Percentiles rank a stretch among this genome's conserved stretches.
Evolutionary conservation across 1,140 invertebrate species (phyloP).

Genomic region (Drosophila repleta): DNA sequence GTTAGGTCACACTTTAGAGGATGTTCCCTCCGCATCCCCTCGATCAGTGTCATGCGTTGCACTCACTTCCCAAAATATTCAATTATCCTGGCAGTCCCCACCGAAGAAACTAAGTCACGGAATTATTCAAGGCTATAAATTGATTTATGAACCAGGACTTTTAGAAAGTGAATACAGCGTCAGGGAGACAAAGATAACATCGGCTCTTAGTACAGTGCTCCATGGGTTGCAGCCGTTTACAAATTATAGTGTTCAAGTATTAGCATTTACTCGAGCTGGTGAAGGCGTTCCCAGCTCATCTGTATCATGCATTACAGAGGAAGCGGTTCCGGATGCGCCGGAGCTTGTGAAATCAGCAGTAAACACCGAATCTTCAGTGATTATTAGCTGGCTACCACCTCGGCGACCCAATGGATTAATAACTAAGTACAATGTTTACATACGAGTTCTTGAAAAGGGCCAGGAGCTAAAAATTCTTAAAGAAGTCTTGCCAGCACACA

Average conservation of each 20-base stretch:
- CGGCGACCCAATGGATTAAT: constrained; percentile 89
- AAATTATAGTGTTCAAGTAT: constrained; percentile 92
- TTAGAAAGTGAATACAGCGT: constrained; percentile 86
- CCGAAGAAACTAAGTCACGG: constrained; percentile 89
- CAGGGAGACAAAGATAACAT: constrained; percentile 86
- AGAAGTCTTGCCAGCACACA: constrained; percentile 83
- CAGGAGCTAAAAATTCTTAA: constrained; percentile 74
- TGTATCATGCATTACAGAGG: constrained; percentile 89
- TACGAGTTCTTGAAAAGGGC: constrained; percentile 85
- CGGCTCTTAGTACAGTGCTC: constrained; percentile 85
- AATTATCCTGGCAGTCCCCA: constrained; percentile 91
- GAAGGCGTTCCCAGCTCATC: constrained; percentile 89
- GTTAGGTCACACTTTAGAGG: constrained; percentile 90
- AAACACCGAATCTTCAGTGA: constrained; percentile 88
- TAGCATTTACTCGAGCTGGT: constrained; percentile 91
- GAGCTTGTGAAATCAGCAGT: constrained; percentile 90
- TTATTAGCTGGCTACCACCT: constrained; percentile 92
- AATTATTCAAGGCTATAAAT: constrained; percentile 91
- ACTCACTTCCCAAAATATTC: constrained; percentile 89
- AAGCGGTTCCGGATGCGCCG: constrained; percentile 89
- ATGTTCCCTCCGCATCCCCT: constrained; percentile 89
- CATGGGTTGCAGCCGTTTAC: constrained; percentile 88
- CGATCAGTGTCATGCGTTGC: constrained; percentile 87
- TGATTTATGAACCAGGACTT: constrained; percentile 89
- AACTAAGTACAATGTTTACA: constrained; percentile 90